phyloP scores from a whole-genome alignment of 2,888 invertebrate species.

The Caenorhabditis japonica region DNA sequence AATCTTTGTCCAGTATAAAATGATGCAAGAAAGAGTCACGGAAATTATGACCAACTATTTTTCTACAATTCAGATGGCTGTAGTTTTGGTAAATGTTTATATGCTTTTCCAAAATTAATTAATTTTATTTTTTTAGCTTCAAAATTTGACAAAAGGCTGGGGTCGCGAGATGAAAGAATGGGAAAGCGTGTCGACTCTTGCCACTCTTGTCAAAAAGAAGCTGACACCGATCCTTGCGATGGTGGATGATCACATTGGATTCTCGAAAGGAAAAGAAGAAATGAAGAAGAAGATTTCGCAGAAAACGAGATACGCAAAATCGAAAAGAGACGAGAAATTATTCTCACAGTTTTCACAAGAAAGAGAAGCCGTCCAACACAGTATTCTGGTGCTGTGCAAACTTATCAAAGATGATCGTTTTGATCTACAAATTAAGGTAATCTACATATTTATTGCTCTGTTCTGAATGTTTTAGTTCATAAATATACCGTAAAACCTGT shows the following conservation, averaged over 20 bases:
- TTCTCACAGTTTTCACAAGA: conserved; percentile 45
- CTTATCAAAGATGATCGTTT: conserved; percentile 54
- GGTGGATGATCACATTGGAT: conserved; percentile 54
- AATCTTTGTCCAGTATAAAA: conserved; percentile 50
- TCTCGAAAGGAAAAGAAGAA: conserved; percentile 51
- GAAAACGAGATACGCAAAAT: conserved; percentile 46
- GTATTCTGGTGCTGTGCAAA: conserved; percentile 40
- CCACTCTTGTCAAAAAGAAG: conserved; percentile 34
- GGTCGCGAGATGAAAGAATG: conserved; percentile 36
- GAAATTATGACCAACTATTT: conserved; percentile 48
- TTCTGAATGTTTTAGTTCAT: too few species aligned
- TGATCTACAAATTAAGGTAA: conserved; percentile 53
- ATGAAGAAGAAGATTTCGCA: conserved; percentile 52
- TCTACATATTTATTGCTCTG: neutral
- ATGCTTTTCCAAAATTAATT: neutral
- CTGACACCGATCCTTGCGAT: conserved; percentile 37
- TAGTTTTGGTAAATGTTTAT: conserved; percentile 19
- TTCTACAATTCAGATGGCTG: conserved; percentile 39
- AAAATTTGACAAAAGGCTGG: conserved; percentile 29
- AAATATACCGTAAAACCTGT: too few species aligned
- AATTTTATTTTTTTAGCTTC: conserved; percentile 19
- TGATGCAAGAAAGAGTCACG: conserved; percentile 48
- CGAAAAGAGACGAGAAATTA: conserved; percentile 46
- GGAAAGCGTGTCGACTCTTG: conserved; percentile 29
- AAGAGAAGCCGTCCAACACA: conserved; percentile 49